Evolutionary conservation across 1,140 invertebrate species (phyloP).

Genomic region (Musca domestica): DNA sequence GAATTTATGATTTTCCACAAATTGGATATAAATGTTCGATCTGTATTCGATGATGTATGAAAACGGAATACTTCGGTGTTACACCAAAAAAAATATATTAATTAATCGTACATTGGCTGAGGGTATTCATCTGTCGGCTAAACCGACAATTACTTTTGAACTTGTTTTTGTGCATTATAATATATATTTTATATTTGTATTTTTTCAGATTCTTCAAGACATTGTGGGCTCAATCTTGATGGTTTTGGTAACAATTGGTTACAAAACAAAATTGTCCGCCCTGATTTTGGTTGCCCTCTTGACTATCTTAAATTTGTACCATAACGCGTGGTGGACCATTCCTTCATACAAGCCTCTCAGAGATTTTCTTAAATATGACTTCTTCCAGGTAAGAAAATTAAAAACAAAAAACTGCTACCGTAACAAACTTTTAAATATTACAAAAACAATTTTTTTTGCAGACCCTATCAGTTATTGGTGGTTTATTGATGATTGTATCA

Average conservation of each 20-base stretch:
- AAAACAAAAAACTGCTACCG: too few species aligned
- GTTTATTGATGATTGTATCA: constrained; percentile 97
- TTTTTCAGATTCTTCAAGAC: constrained; percentile 69
- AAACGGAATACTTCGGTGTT: neutral
- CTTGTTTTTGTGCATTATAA: too few species aligned
- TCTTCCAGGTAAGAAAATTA: constrained; percentile 96
- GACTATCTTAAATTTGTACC: constrained; percentile 89
- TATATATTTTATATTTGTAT: too few species aligned
- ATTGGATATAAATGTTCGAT: too few species aligned
- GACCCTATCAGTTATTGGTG: constrained; percentile 97
- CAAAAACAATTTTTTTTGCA: constrained; percentile 58
- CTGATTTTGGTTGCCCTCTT: constrained; percentile 90
- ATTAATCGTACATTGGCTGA: too few species aligned
- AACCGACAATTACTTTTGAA: too few species aligned
- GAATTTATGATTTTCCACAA: too few species aligned
- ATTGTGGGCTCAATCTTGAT: constrained; percentile 92
- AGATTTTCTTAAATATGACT: constrained; percentile 99
- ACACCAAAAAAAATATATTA: too few species aligned
- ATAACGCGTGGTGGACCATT: constrained; percentile 98
- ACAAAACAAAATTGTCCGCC: constrained; percentile 97
- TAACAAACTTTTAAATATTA: too few species aligned
- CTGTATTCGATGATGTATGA: neutral
- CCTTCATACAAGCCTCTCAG: constrained; percentile 91
- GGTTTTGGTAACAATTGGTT: constrained; percentile 94
- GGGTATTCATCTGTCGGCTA: too few species aligned